A percentile compares a stretch with the other conserved stretches of the same genome.
Evolutionary conservation across 64 coral and sea anemone species (phyloP).

Genomic region (Actinia tenebrosa): DNA sequence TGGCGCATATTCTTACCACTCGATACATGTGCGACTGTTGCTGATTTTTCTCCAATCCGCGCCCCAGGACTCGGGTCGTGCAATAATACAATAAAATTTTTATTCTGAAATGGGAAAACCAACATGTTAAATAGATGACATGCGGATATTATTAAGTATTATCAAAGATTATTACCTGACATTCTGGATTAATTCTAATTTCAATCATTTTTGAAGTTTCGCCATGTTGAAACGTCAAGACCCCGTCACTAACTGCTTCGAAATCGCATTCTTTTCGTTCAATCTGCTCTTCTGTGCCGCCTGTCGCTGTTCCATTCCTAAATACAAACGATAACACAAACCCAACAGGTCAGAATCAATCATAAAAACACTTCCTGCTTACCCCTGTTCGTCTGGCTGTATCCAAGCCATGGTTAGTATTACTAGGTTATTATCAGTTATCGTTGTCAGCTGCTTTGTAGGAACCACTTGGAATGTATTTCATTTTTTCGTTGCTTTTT

Average conservation of each 20-base stretch:
- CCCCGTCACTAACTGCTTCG: constrained; percentile 28
- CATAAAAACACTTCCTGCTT: too few species aligned
- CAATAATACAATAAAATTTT: constrained; percentile 77
- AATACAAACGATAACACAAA: not conserved
- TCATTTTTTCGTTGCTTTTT: too few species aligned
- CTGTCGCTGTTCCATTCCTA: constrained; percentile 70
- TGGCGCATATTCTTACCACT: constrained; percentile 44
- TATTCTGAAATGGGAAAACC: constrained; percentile 47
- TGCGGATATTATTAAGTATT: not conserved
- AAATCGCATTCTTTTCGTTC: constrained; percentile 55
- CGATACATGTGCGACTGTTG: constrained; percentile 72
- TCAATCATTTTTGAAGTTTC: constrained; percentile 71
- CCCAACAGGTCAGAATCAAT: not conserved
- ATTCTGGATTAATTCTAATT: constrained; percentile 79
- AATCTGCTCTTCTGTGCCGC: constrained; percentile 44
- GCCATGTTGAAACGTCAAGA: constrained; percentile 79
- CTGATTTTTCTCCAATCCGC: constrained; percentile 61
- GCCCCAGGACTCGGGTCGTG: constrained; percentile 69
- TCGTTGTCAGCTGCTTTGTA: too few species aligned
- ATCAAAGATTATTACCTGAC: constrained; percentile 45
- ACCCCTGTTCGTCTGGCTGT: too few species aligned
- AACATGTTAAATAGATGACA: not conserved
- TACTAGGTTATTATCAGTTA: too few species aligned
- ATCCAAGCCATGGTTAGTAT: too few species aligned
- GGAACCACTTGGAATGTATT: too few species aligned